phyloP scores from a whole-genome alignment of 2,888 invertebrate species.

The Rhaphigaster nebulosa region DNA sequence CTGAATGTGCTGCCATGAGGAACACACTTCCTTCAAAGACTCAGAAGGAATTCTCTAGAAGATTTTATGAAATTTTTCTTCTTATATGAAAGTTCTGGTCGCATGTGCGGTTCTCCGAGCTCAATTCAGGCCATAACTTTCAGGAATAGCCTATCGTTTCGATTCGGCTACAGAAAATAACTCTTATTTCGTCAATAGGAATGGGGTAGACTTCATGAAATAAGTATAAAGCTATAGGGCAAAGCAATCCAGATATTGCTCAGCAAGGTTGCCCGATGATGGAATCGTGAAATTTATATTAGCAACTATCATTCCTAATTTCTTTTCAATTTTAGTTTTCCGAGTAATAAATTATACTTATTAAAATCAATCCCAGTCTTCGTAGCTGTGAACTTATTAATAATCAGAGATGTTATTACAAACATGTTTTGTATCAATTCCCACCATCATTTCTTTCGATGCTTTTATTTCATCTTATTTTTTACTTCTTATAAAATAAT shows the following conservation, averaged over 20 bases:
- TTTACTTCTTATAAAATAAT: too few relatives aligned
- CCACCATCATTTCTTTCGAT: too few relatives aligned
- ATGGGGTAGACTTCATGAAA: neutral
- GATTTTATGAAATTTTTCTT: constrained; percentile 22
- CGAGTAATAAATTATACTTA: neutral
- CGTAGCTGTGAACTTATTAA: neutral
- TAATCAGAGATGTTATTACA: too few relatives aligned
- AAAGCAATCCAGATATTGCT: neutral
- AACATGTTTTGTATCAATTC: too few relatives aligned
- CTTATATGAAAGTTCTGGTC: neutral
- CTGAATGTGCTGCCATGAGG: neutral
- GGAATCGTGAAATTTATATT: neutral
- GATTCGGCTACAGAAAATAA: neutral
- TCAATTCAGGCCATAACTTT: neutral
- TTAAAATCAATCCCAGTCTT: neutral
- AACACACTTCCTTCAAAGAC: neutral
- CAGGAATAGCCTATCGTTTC: neutral
- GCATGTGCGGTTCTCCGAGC: neutral
- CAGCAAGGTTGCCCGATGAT: neutral
- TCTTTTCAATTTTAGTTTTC: neutral
- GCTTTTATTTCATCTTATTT: too few relatives aligned
- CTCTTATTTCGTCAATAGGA: neutral
- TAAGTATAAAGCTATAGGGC: neutral
- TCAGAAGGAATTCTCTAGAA: neutral
- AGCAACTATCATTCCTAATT: neutral